phyloP scores from a whole-genome alignment of 2,888 invertebrate species.

The Brachypterus glaber region DNA sequence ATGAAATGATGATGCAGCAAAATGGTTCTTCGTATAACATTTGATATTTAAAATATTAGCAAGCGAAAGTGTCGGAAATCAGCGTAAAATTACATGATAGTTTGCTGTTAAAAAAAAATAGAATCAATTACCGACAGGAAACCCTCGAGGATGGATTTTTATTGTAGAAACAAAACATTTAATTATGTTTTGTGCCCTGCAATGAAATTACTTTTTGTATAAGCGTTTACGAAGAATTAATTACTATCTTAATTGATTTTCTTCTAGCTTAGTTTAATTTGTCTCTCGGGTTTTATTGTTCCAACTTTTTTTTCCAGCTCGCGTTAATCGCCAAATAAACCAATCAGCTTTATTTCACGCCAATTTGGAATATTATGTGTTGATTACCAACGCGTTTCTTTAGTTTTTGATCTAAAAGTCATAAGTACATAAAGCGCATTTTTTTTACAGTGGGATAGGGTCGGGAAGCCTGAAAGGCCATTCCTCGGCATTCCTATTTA shows the following conservation, averaged over 20 bases:
- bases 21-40: too few species aligned
- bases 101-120: constrained; percentile 22
- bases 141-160: constrained; percentile 33
- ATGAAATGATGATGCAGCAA: neutral
- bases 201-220: constrained; percentile 37
- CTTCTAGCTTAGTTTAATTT: constrained; percentile 35
- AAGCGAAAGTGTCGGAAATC: constrained; percentile 19
- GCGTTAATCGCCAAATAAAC: too few species aligned
- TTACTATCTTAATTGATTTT: constrained; percentile 38
- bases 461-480: too few species aligned
- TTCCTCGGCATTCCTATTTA: too few species aligned
- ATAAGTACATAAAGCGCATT: too few species aligned
- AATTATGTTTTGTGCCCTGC: constrained; percentile 37
- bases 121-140: constrained; percentile 32
- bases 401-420: too few species aligned
- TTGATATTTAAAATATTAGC: too few species aligned
- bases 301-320: constrained; percentile 25
- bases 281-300: constrained; percentile 30
- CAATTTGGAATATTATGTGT: too few species aligned
- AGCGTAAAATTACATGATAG: constrained; percentile 31
- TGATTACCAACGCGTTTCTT: too few species aligned
- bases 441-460: too few species aligned
- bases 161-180: constrained; percentile 36
- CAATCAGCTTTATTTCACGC: too few species aligned
- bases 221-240: constrained; percentile 37